A percentile compares a stretch with the other conserved stretches of the same genome.
phyloP scores from a whole-genome alignment of 2,797 vertebrate species.

The Sebastes diaconus region DNA sequence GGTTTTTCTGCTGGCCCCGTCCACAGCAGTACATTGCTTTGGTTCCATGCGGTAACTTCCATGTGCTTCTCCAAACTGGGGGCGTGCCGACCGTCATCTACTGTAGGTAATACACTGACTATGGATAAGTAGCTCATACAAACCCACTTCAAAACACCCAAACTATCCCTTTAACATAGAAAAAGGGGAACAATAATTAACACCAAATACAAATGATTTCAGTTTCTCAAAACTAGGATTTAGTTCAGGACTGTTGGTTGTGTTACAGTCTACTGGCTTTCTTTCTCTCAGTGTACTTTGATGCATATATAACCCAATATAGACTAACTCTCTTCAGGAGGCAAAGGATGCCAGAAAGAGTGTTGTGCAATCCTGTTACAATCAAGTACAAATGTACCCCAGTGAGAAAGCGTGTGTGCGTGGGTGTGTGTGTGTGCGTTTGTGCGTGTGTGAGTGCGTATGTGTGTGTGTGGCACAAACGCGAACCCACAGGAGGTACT shows the following conservation, averaged over 20 bases:
- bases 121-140: no score
- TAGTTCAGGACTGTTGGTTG: background rate
- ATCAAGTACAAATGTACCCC: conserved; percentile 37
- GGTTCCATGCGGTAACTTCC: fast-evolving
- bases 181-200: background rate
- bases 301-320: conserved; percentile 35
- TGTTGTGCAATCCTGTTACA: conserved; percentile 58
- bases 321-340: conserved; percentile 36
- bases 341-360: conserved; percentile 41
- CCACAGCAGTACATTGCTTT: no score
- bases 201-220: background rate
- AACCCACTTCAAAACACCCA: fast-evolving
- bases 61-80: no score
- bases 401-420: conserved; percentile 1
- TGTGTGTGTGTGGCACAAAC: conserved; percentile 41
- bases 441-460: conserved; percentile 7
- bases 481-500: conserved; percentile 63
- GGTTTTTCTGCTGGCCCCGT: no score
- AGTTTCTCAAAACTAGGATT: background rate
- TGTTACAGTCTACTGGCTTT: background rate
- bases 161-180: background rate
- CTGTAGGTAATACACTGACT: no score
- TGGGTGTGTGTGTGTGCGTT: conserved; percentile 19
- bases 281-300: background rate
- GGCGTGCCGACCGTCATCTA: no score